Evolutionary conservation across 2,797 vertebrate species (phyloP).

Genomic region (Anguilla obscura): DNA sequence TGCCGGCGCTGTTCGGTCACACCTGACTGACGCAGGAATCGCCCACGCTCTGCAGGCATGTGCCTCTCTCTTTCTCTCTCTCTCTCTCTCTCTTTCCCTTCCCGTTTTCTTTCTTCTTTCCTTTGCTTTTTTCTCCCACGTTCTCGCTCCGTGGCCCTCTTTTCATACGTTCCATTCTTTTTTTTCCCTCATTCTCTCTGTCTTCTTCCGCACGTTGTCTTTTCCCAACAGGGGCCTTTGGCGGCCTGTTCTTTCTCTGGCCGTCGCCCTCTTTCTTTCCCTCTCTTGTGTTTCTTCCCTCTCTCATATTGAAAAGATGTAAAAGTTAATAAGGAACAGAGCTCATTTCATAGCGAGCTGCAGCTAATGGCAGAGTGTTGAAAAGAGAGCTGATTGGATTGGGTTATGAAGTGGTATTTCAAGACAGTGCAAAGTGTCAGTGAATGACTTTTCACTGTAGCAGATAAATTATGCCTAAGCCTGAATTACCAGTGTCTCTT

Average conservation of each 20-base stretch:
- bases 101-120: not conserved
- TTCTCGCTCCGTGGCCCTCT: not conserved
- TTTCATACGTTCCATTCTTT: not conserved
- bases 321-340: not conserved
- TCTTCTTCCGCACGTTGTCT: not conserved
- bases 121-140: not conserved
- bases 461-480: not conserved
- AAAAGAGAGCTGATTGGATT: conserved; percentile 3
- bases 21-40: conserved; percentile 74
- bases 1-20: conserved; percentile 74
- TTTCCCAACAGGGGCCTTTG: not conserved
- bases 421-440: not conserved
- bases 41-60: conserved; percentile 52
- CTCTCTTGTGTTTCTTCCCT: not conserved
- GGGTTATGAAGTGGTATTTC: conserved; percentile 1
- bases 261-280: not conserved
- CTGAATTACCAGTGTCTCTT: not conserved
- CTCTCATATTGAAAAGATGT: not conserved
- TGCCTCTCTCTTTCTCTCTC: not conserved
- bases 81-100: not conserved
- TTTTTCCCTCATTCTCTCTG: not conserved
- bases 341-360: not conserved
- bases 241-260: not conserved
- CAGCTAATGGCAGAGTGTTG: not conserved
- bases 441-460: not conserved